These are phyloP conservation scores for Limnodromus scolopaceus DNA, from an alignment of 2,797 vertebrate genomes.

Conservation along the genomic window DNA sequence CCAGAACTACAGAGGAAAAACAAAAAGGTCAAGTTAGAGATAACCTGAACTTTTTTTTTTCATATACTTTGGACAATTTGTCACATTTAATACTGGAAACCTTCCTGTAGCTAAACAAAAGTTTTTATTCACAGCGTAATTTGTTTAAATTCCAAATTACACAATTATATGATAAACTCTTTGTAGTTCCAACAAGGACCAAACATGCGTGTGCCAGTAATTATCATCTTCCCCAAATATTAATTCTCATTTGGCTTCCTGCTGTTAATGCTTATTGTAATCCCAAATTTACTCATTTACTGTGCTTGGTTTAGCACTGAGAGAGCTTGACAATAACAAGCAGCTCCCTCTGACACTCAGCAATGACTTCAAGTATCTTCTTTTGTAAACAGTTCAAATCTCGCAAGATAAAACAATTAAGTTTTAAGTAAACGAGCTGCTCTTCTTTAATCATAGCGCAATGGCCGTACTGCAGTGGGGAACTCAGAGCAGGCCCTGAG, in stretches of 20 bases:
- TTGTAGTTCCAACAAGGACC: background rate
- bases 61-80: background rate
- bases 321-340: background rate
- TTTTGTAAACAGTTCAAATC: constrained; percentile 1
- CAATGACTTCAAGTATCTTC: background rate
- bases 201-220: background rate
- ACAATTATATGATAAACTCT: background rate
- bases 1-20: background rate
- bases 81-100: background rate
- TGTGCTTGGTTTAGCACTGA: background rate
- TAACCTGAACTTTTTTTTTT: background rate
- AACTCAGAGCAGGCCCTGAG: background rate
- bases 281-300: background rate
- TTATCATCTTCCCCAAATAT: background rate
- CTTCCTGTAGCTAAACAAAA: background rate
- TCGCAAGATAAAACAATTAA: background rate
- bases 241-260: background rate
- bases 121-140: background rate
- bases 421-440: background rate
- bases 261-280: background rate
- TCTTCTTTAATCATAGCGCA: background rate
- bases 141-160: background rate
- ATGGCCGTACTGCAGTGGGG: background rate
- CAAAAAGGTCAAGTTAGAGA: background rate
- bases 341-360: background rate